Percentiles rank a stretch among this genome's conserved stretches.
phyloP scores from a whole-genome alignment of 1,140 invertebrate genomes.

The Acromyrmex echinatior region DNA sequence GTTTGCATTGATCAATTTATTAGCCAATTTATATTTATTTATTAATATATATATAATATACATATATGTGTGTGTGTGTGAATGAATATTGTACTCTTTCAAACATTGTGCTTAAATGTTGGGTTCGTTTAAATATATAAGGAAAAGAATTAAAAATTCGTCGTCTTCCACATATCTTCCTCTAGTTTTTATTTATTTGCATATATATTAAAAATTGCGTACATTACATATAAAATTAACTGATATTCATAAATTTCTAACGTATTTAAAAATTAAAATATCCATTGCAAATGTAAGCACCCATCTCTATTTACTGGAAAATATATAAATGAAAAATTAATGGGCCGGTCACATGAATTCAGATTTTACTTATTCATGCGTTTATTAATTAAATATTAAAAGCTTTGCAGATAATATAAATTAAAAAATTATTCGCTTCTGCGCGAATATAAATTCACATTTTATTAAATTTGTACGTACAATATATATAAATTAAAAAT shows the following conservation, averaged over 20 bases:
- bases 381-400: slow-evolving; percentile 64
- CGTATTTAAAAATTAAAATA: slow-evolving; percentile 61
- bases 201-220: slow-evolving; percentile 39
- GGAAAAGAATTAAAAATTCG: not conserved
- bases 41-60: no score
- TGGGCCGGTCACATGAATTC: slow-evolving; percentile 53
- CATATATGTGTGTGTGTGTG: not conserved
- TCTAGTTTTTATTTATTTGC: slow-evolving; percentile 9
- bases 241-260: slow-evolving; percentile 55
- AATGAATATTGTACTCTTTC: not conserved
- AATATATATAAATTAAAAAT: slow-evolving; percentile 53
- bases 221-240: slow-evolving; percentile 46
- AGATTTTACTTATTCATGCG: slow-evolving; percentile 51
- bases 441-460: slow-evolving; percentile 60
- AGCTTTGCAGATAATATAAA: slow-evolving; percentile 60
- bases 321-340: slow-evolving; percentile 65
- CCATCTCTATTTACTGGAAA: slow-evolving; percentile 51
- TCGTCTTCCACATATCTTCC: not conserved
- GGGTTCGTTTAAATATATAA: not conserved
- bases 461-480: slow-evolving; percentile 53
- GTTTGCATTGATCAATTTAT: not conserved
- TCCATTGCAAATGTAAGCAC: slow-evolving; percentile 59
- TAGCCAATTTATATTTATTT: no score
- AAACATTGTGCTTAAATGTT: no score
- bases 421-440: slow-evolving; percentile 59